Conservation (phyloP, 2,113 vertebrate species). For the Cavia aperea region DNA sequence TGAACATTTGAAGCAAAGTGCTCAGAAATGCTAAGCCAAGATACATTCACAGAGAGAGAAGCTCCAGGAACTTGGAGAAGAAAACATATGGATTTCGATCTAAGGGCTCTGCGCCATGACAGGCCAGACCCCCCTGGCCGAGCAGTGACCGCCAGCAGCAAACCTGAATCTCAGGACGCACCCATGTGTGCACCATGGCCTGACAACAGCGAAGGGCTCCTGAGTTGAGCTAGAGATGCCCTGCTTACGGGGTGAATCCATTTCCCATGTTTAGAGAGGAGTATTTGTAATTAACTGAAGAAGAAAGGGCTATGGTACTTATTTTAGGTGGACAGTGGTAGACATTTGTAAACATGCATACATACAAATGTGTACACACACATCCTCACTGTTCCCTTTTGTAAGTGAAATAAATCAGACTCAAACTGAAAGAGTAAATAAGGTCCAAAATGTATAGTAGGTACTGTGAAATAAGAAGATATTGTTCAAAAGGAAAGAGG, state of each 20-base stretch:
- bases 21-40: slow-evolving; percentile 42
- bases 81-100: slow-evolving; percentile 51
- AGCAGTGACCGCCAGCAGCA: slow-evolving; percentile 34
- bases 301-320: not conserved
- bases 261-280: slow-evolving; percentile 10
- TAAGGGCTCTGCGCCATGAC: slow-evolving; percentile 21
- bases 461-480: not conserved
- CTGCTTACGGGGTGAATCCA: slow-evolving; percentile 11
- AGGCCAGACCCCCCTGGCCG: slow-evolving; percentile 26
- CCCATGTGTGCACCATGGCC: not conserved
- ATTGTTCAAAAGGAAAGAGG: not conserved
- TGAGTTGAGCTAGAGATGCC: not conserved
- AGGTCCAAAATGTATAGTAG: not conserved
- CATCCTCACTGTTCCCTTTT: not conserved
- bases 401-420: not conserved
- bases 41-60: slow-evolving; percentile 62
- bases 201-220: slow-evolving; percentile 34
- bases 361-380: not conserved
- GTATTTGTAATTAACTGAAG: not conserved
- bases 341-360: not conserved
- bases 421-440: not conserved
- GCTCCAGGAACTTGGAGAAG: slow-evolving; percentile 24
- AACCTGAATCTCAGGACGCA: slow-evolving; percentile 55
- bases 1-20: not conserved
- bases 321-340: not conserved